Percentiles rank a stretch among this genome's conserved stretches.
phyloP scores from a whole-genome alignment of 2,888 invertebrate genomes.

The Deilephila porcellus region DNA sequence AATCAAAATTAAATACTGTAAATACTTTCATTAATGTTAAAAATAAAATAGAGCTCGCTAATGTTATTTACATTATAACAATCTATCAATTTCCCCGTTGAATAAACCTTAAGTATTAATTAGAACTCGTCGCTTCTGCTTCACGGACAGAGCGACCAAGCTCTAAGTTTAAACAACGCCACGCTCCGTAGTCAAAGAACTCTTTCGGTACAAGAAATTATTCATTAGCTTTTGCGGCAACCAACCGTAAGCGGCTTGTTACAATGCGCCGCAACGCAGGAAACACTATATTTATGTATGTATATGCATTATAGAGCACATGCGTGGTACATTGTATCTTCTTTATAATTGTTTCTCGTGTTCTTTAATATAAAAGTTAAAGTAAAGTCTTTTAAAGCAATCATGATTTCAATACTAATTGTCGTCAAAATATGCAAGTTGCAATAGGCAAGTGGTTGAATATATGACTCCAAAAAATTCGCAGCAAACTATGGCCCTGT shows the following conservation, averaged over 20 bases:
- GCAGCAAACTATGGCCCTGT: too few species aligned
- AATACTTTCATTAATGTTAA: too few species aligned
- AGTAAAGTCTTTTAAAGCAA: background rate
- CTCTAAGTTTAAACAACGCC: slow-evolving; percentile 30
- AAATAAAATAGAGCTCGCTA: background rate
- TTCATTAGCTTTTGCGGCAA: slow-evolving; percentile 56
- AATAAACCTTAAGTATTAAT: slow-evolving; percentile 19
- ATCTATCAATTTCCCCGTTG: background rate
- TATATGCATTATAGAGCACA: background rate
- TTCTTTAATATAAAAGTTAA: background rate
- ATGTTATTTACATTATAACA: background rate
- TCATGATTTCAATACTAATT: too few species aligned
- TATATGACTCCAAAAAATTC: too few species aligned
- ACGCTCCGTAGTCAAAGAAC: slow-evolving; percentile 56
- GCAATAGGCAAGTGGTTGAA: too few species aligned
- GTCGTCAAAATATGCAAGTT: too few species aligned
- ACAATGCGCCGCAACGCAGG: slow-evolving; percentile 33
- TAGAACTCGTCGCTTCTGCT: slow-evolving; percentile 7
- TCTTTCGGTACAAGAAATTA: slow-evolving; percentile 62
- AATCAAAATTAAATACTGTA: too few species aligned
- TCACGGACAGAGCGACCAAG: slow-evolving; percentile 7
- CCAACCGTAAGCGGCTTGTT: slow-evolving; percentile 38
- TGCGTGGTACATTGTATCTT: background rate
- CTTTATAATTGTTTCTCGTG: background rate
- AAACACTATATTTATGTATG: slow-evolving; percentile 11